Evolutionary conservation across 2,888 invertebrate species (phyloP).

Genomic region (Idaea dimidiata): DNA sequence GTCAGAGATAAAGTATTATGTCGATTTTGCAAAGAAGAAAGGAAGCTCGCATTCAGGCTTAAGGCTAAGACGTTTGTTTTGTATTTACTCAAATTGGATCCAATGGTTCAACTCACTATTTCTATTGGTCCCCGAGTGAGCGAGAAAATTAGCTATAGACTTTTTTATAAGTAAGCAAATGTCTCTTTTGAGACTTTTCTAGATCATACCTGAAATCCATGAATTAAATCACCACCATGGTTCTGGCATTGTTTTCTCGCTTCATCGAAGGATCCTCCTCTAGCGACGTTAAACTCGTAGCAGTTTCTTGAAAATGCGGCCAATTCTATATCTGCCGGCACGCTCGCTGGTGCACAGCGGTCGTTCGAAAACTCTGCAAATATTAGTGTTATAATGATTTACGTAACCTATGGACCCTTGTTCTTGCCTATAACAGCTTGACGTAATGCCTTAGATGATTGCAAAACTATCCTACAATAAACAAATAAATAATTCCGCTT

Average conservation of each 20-base stretch:
- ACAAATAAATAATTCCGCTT: too few relatives aligned
- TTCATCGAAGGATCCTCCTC: constrained; percentile 91
- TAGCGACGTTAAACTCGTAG: constrained; percentile 92
- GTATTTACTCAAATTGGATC: too few relatives aligned
- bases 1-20: too few relatives aligned
- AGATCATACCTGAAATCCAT: constrained; percentile 80
- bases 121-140: too few relatives aligned
- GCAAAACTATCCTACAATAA: background rate
- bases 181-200: constrained; percentile 7
- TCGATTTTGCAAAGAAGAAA: too few relatives aligned
- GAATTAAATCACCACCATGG: constrained; percentile 86
- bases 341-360: constrained; percentile 87
- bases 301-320: constrained; percentile 92
- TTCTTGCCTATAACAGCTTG: background rate
- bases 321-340: constrained; percentile 89
- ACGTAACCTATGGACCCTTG: background rate
- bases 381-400: background rate
- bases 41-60: too few relatives aligned
- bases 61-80: too few relatives aligned
- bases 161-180: background rate
- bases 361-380: constrained; percentile 90
- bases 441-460: background rate
- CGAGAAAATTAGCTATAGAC: too few relatives aligned
- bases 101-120: too few relatives aligned
- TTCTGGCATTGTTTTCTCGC: constrained; percentile 88